A percentile compares a stretch with the other conserved stretches of the same genome.
phyloP scores from a whole-genome alignment of 1,140 invertebrate species.

The Adoxophyes honmai region DNA sequence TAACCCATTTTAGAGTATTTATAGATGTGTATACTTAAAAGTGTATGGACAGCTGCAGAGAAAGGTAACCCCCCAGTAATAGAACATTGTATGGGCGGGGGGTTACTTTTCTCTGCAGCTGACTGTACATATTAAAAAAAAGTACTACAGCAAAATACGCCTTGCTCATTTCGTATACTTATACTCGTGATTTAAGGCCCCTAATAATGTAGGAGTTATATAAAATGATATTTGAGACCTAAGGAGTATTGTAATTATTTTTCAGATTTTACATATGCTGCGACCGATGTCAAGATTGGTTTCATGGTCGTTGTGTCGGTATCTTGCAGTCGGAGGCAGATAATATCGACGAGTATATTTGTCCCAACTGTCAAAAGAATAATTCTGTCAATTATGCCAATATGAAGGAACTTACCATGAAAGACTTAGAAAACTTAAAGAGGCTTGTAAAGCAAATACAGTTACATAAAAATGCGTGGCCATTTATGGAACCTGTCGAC shows the following conservation, averaged over 20 bases:
- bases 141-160: too few species aligned
- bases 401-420: conserved; percentile 89
- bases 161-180: too few species aligned
- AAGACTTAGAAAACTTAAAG: conserved; percentile 90
- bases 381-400: conserved; percentile 93
- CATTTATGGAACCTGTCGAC: conserved; percentile 98
- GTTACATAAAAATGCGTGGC: conserved; percentile 97
- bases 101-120: too few species aligned
- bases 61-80: too few species aligned
- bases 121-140: too few species aligned
- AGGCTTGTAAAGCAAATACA: conserved; percentile 94
- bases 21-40: too few species aligned
- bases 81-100: too few species aligned
- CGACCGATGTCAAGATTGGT: conserved; percentile 99
- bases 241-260: conserved; percentile 28
- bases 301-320: conserved; percentile 98
- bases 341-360: conserved; percentile 96
- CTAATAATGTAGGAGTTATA: too few species aligned
- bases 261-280: conserved; percentile 96
- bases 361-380: conserved; percentile 95
- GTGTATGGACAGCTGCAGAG: too few species aligned
- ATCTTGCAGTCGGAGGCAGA: conserved; percentile 96
- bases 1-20: too few species aligned
- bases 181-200: too few species aligned
- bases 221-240: too few species aligned